Percentiles rank a stretch among this genome's conserved stretches.
Evolutionary conservation across 1,140 invertebrate genomes (phyloP).

Genomic region (Vanessa tameamea): DNA sequence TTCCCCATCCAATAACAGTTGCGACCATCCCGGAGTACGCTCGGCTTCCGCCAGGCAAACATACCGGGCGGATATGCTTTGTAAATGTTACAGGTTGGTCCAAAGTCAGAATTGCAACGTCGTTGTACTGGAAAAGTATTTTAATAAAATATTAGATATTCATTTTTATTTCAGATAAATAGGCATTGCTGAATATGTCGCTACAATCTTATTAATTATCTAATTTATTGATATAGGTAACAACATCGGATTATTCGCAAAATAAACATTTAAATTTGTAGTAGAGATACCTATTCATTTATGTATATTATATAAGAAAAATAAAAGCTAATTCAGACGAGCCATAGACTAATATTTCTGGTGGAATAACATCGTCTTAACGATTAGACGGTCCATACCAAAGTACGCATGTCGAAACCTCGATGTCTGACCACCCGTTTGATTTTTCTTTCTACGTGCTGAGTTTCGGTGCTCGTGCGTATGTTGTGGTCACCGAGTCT

Average conservation of each 20-base stretch:
- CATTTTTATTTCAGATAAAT: too few relatives aligned
- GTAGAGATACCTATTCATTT: too few relatives aligned
- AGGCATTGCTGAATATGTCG: too few relatives aligned
- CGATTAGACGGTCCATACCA: constrained; percentile 80
- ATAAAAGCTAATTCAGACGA: too few relatives aligned
- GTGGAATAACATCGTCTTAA: too few relatives aligned
- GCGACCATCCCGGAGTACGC: constrained; percentile 85
- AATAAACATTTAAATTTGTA: too few relatives aligned
- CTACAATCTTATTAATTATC: too few relatives aligned
- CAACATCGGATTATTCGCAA: too few relatives aligned
- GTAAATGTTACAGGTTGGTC: constrained; percentile 88
- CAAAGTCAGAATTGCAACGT: constrained; percentile 92
- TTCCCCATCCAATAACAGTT: constrained; percentile 93
- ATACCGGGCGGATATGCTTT: constrained; percentile 89
- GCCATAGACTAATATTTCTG: too few relatives aligned
- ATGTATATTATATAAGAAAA: too few relatives aligned
- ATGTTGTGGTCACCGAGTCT: constrained; percentile 92
- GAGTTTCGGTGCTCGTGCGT: constrained; percentile 85
- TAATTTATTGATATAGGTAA: too few relatives aligned
- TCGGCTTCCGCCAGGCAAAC: constrained; percentile 85
- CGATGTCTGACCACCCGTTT: constrained; percentile 91
- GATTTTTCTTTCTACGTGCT: constrained; percentile 88
- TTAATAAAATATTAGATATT: too few relatives aligned
- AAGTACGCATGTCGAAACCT: constrained; percentile 90
- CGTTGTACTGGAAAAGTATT: constrained; percentile 85